phyloP scores from a whole-genome alignment of 53 echinoderm and acorn worm genomes.

The Holothuria leucospilota region DNA sequence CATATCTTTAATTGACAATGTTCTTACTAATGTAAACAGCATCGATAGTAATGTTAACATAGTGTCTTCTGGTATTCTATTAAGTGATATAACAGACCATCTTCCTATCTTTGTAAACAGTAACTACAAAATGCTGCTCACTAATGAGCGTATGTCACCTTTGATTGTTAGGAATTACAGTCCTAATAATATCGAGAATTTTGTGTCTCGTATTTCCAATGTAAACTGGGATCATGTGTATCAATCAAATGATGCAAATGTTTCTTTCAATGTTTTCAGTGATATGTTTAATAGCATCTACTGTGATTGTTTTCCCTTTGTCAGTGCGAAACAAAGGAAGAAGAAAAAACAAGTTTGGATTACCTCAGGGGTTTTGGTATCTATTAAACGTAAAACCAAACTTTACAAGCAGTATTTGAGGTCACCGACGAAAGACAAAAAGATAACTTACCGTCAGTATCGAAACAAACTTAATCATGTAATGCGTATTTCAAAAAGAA shows the following conservation, averaged over 20 bases:
- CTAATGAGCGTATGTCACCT: neutral
- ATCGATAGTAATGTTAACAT: conserved; percentile 5
- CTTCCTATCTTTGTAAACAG: neutral
- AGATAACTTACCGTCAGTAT: too few species aligned
- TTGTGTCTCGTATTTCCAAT: conserved; percentile 17
- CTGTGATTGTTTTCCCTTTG: neutral
- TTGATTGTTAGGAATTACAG: neutral
- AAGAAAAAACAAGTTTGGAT: conserved; percentile 20
- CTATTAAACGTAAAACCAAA: too few species aligned
- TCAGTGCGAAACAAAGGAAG: conserved; percentile 5
- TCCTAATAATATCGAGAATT: conserved; percentile 15
- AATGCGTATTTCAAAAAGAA: too few species aligned
- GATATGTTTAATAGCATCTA: conserved; percentile 11
- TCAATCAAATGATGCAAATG: conserved; percentile 18
- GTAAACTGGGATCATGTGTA: conserved; percentile 24
- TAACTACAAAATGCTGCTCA: conserved; percentile 15
- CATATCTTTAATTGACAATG: conserved; percentile 16
- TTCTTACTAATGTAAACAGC: too few species aligned
- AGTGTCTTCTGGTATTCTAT: conserved; percentile 6
- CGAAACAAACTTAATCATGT: too few species aligned
- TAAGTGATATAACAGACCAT: neutral
- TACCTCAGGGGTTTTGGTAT: neutral
- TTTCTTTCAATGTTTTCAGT: conserved; percentile 26
- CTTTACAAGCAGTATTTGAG: too few species aligned
- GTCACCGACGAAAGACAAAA: too few species aligned